Evolutionary conservation across 2,797 vertebrate species (phyloP).

Genomic region (Pempheris klunzingeri): DNA sequence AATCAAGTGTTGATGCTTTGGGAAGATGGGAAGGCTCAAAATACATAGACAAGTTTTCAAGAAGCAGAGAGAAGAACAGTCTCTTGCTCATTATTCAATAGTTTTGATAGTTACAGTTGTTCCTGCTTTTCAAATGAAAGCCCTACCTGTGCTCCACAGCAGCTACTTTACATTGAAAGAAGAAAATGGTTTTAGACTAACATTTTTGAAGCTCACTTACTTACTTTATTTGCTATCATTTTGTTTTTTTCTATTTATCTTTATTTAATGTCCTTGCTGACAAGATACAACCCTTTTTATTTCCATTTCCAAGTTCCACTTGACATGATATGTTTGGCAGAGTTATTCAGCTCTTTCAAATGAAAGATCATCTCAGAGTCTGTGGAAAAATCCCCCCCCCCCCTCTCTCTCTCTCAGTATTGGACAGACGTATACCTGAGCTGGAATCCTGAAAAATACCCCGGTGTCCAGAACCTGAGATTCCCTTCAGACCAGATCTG

Average conservation of each 20-base stretch:
- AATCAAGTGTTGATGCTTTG: background rate
- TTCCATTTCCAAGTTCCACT: background rate
- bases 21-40: background rate
- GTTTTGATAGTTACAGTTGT: background rate
- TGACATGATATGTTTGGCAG: background rate
- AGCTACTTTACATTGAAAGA: background rate
- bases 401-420: constrained; percentile 75
- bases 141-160: background rate
- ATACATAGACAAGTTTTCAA: background rate
- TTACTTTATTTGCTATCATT: too few relatives aligned
- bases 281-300: background rate
- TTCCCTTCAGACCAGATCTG: constrained; percentile 93
- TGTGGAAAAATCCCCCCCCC: background rate
- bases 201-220: too few relatives aligned
- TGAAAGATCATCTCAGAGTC: constrained; percentile 46
- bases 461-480: constrained; percentile 91
- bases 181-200: too few relatives aligned
- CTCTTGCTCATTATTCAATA: background rate
- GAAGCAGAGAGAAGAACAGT: background rate
- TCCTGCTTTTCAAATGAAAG: background rate
- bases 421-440: constrained; percentile 92
- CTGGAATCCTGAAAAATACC: constrained; percentile 91
- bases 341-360: background rate
- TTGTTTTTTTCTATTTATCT: too few relatives aligned
- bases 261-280: constrained; percentile 1